Base-by-base conservation (phyloP, 2,113 vertebrate genomes). In the Craseonycteris thonglongyai region DNA sequence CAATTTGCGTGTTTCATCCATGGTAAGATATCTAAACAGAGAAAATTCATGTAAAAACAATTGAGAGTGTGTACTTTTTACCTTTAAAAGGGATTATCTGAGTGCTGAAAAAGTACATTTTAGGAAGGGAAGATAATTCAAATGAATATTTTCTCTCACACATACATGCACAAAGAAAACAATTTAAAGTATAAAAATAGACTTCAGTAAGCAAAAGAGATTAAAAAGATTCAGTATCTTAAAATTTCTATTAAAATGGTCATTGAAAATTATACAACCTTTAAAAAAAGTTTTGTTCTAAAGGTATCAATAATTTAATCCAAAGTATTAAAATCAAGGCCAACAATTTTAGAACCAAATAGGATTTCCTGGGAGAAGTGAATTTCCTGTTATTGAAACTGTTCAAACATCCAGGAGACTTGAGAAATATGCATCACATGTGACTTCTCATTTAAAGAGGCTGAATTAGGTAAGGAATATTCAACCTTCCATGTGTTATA, bases 1-100 rank as follows among this genome's bases (percentile, higher is more conserved):
- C 24, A 99, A 97, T 96, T 99, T 99, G 42, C 99, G 97, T 90
- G 98, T 99, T 96, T 99, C 99, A 96, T 99, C 99, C 99, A 99
- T 99, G 49, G 99, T 99, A 96, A 99, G 97, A 94, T 99, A 99
- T 45, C 99, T 99, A 98, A 97, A 98, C 0, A 97, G 90, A 97
- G 91, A 38, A 98, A 2, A 94, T 49, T 94, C 68, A 66, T 5
- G 8, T 84, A 72, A 92, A 95, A 95, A 95, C 81, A 97, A 90
- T 6, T 90, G 40, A 42, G 90, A 90, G 40, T 78, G 54, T 65
- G 5, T 68, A 85, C n/a, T 91, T 95, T 93, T 83, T 85, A 91
- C 63, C 19, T 22, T 45, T 61, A 54, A 71, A 93, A 96, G 35
- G 84, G 42, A 90, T 38, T 12, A 78, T 40, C 22, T 94, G n/a